Percentiles rank a stretch among this genome's conserved stretches.
phyloP scores from a whole-genome alignment of 1,140 invertebrate species.

The Drosophila ficusphila region DNA sequence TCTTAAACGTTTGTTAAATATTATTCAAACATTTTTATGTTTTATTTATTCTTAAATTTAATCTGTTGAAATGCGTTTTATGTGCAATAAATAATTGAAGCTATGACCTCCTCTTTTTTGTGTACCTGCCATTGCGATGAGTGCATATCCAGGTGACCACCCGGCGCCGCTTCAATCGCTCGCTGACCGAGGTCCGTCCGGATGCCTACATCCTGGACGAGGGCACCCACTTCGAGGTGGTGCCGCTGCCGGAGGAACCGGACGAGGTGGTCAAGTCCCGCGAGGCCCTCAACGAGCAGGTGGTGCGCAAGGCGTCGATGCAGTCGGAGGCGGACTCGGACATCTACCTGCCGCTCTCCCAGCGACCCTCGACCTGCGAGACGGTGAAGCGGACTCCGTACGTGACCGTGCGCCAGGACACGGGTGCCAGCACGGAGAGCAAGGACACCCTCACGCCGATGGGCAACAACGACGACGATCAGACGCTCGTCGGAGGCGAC shows the following conservation, averaged over 20 bases:
- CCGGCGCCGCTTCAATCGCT: slow-evolving; percentile 86
- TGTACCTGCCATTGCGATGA: neutral
- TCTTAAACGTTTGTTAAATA: too few species aligned
- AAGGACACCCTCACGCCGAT: slow-evolving; percentile 83
- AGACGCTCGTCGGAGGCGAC: slow-evolving; percentile 74
- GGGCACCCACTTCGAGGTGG: slow-evolving; percentile 85
- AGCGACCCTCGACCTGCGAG: slow-evolving; percentile 78
- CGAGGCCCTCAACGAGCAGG: slow-evolving; percentile 73
- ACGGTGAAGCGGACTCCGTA: slow-evolving; percentile 80
- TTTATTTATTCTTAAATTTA: neutral
- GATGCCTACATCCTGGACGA: slow-evolving; percentile 86
- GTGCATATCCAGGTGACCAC: slow-evolving; percentile 65
- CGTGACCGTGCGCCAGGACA: slow-evolving; percentile 81
- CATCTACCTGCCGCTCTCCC: slow-evolving; percentile 71
- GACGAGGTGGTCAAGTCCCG: slow-evolving; percentile 83
- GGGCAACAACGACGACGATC: slow-evolving; percentile 77
- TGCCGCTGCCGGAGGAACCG: slow-evolving; percentile 85
- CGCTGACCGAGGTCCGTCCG: slow-evolving; percentile 88
- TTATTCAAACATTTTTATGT: too few species aligned
- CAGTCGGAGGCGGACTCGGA: slow-evolving; percentile 84
- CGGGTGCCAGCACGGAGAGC: slow-evolving; percentile 83
- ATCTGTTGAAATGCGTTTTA: neutral
- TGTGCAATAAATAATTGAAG: slow-evolving; percentile 26
- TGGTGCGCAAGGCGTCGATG: slow-evolving; percentile 77
- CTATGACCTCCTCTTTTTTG: neutral